These are phyloP conservation scores for Calycopis cecrops DNA, from an alignment of 1,140 invertebrate species.

Conservation along the genomic window DNA sequence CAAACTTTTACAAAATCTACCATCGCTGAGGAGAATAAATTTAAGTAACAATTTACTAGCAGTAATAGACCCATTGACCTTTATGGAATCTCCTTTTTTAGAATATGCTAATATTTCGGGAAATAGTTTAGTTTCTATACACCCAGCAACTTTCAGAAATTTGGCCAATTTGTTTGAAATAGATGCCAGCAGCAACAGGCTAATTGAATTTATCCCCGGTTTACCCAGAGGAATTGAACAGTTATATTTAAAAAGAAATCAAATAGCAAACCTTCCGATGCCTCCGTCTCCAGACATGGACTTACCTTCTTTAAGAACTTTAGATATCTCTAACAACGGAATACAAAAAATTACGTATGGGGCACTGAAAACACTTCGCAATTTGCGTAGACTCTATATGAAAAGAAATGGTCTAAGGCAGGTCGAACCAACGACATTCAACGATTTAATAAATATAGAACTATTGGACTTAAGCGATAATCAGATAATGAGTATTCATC, in stretches of 20 bases:
- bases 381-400: conserved; percentile 83
- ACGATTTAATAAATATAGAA: conserved; percentile 83
- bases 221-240: conserved; percentile 86
- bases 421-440: conserved; percentile 82
- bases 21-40: conserved; percentile 85
- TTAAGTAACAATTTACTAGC: conserved; percentile 85
- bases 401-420: conserved; percentile 85
- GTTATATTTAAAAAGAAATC: conserved; percentile 84
- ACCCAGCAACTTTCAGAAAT: conserved; percentile 84
- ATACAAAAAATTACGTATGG: conserved; percentile 82
- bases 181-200: conserved; percentile 84
- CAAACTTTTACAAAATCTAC: conserved; percentile 82
- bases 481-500: conserved; percentile 80
- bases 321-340: conserved; percentile 87
- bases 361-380: conserved; percentile 80
- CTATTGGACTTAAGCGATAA: conserved; percentile 87
- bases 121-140: conserved; percentile 81
- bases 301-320: conserved; percentile 80
- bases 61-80: conserved; percentile 83
- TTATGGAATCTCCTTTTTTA: conserved; percentile 81
- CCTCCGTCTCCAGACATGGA: conserved; percentile 80
- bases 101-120: conserved; percentile 87
- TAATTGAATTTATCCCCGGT: conserved; percentile 82
- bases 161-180: conserved; percentile 85
- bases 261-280: conserved; percentile 79